Base-by-base conservation (phyloP, 2,888 invertebrate genomes). In the Caradrina kadenii region DNA sequence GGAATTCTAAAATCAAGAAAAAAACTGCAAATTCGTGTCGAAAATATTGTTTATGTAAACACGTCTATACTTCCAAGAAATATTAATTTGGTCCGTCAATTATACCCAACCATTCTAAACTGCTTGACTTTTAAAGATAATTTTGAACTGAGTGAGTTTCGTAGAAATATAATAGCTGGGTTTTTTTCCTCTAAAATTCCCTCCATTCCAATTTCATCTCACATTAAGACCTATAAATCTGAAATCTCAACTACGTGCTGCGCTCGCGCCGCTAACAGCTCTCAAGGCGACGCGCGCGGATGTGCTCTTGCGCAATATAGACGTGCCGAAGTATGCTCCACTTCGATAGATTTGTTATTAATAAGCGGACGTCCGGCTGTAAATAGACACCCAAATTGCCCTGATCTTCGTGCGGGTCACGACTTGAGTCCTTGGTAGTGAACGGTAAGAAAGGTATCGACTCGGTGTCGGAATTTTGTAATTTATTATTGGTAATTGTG, bases 281-380 rank as follows among this genome's bases (percentile, higher is more conserved):
- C 74, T 84, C 88, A 90, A 91, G 91, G 90, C 77, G 78, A 87
- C 42, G 35, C 64, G 83, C 77, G 84, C 76, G 81, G 83, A 83
- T 81, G 83, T 81, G 80, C 73, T 79, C 81, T 87, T 88, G 84
- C 81, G 85, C 80, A 83, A 86, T 69, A 42, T 39, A 73, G 64
- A 69, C 79, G 69, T 67, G 39, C 17, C 49, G 64, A 73, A 78
- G 73, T 73, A 65, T 82, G 83, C 86, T 88, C 87, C 72, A 86
- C 77, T 73, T 70, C 63, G 63, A 72, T 82, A 66, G 67, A 77
- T 80, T 82, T 71, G 63, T 49, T 72, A 77, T 83, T 78, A 82
- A 80, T 79, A 69, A 69, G 60, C 80, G 84, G 82, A 85, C 42
- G 62, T 84, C 86, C 84, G 84, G 72, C 60, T 58, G 55, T 66